Evolutionary conservation across 2,797 vertebrate species (phyloP).

Genomic region (Arvicola amphibius): DNA sequence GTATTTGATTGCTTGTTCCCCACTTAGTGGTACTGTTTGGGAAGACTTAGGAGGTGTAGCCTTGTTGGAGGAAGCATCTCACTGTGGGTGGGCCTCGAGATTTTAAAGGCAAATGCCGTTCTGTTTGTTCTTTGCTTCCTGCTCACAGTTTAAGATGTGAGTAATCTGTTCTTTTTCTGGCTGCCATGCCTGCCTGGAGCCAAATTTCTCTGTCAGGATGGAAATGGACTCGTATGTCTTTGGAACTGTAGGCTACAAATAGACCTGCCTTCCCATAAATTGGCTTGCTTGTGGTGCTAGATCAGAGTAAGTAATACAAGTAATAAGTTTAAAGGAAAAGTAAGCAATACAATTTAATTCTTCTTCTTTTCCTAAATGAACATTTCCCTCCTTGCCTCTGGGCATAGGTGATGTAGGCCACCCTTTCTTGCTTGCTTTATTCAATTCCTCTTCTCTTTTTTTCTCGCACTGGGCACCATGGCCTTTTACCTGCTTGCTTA

Average conservation of each 20-base stretch:
- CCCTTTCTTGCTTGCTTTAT: not conserved
- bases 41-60: not conserved
- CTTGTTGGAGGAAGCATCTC: not conserved
- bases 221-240: too few species aligned
- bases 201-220: not conserved
- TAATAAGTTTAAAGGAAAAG: not conserved
- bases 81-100: too few species aligned
- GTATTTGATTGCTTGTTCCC: not conserved
- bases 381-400: not conserved
- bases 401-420: not conserved
- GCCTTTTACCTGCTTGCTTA: not conserved
- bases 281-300: not conserved
- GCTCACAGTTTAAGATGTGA: not conserved
- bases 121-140: not conserved
- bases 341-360: too few species aligned
- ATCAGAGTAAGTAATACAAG: not conserved
- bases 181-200: too few species aligned
- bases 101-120: not conserved
- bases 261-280: not conserved
- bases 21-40: not conserved
- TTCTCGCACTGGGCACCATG: not conserved
- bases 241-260: not conserved
- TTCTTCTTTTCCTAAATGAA: not conserved
- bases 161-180: not conserved
- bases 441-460: not conserved